Conservation (phyloP, 2,888 invertebrate species). For the Keiferia lycopersicella region DNA sequence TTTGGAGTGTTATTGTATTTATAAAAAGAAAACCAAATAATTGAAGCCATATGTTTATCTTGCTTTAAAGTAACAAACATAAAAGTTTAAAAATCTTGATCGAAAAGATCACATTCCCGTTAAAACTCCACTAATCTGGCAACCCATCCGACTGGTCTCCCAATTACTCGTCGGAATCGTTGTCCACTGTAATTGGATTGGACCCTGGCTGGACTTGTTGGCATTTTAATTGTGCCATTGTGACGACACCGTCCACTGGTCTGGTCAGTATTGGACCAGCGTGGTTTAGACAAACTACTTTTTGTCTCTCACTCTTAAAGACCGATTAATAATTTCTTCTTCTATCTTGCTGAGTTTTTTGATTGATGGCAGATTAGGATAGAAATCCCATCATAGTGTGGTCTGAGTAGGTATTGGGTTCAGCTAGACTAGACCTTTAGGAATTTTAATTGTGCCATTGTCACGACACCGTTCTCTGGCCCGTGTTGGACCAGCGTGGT, state of each 20-base stretch:
- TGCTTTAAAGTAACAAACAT: too few relatives aligned
- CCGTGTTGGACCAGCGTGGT: background rate
- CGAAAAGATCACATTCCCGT: conserved; percentile 42
- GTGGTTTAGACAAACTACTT: conserved; percentile 67
- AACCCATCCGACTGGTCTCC: conserved; percentile 58
- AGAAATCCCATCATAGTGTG: too few relatives aligned
- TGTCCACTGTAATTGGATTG: conserved; percentile 80
- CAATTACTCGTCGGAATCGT: conserved; percentile 80
- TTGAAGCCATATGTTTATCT: too few relatives aligned
- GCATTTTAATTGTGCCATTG: conserved; percentile 82
- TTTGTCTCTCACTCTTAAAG: conserved; percentile 56
- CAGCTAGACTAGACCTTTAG: background rate
- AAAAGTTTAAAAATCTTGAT: too few relatives aligned
- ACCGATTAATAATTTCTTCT: conserved; percentile 34
- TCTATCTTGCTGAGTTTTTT: too few relatives aligned
- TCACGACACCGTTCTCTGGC: background rate
- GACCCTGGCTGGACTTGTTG: conserved; percentile 78
- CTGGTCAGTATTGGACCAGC: conserved; percentile 47
- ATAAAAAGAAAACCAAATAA: too few relatives aligned
- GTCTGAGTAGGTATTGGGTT: background rate
- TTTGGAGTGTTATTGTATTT: too few relatives aligned
- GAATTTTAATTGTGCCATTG: background rate
- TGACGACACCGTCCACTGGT: conserved; percentile 65
- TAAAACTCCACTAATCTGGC: background rate
- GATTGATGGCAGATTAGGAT: too few relatives aligned